Conservation (phyloP, 2,888 invertebrate genomes). For the Diadromus collaris region DNA sequence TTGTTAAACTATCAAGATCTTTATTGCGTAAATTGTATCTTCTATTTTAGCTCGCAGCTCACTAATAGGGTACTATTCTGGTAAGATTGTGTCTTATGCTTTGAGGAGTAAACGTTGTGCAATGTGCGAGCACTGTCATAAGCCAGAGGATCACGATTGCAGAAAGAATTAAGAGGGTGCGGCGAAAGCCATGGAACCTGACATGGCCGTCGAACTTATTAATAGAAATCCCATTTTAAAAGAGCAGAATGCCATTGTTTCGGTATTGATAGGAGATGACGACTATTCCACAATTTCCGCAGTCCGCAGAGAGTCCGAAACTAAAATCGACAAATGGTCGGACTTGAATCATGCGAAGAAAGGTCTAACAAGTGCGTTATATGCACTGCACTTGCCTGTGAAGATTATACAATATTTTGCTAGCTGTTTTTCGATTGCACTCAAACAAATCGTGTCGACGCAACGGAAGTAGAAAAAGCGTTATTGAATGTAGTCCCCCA, state of each 20-base stretch:
- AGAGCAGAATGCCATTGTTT: slow-evolving; percentile 46
- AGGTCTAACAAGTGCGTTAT: slow-evolving; percentile 51
- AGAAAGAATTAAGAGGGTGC: slow-evolving; percentile 17
- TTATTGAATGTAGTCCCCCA: slow-evolving; percentile 45
- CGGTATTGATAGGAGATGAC: slow-evolving; percentile 58
- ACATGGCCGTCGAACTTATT: slow-evolving; percentile 56
- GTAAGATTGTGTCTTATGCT: slow-evolving; percentile 23
- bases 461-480: slow-evolving; percentile 18
- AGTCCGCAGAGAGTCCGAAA: slow-evolving; percentile 50
- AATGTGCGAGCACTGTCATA: slow-evolving; percentile 6
- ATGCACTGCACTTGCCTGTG: slow-evolving; percentile 41
- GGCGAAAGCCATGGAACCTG: slow-evolving; percentile 58
- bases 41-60: slow-evolving; percentile 8
- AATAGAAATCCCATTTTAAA: slow-evolving; percentile 39
- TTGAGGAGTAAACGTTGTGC: slow-evolving; percentile 9
- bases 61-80: slow-evolving; percentile 28
- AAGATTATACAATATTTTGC: slow-evolving; percentile 52
- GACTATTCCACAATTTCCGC: slow-evolving; percentile 59
- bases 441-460: slow-evolving; percentile 50
- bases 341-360: slow-evolving; percentile 58
- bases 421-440: slow-evolving; percentile 30
- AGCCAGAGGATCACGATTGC: slow-evolving; percentile 20
- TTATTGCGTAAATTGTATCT: background rate
- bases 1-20: background rate
- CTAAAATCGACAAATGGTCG: slow-evolving; percentile 54